Conservation (phyloP, 1,140 invertebrate genomes). For the Aphelinus certus region DNA sequence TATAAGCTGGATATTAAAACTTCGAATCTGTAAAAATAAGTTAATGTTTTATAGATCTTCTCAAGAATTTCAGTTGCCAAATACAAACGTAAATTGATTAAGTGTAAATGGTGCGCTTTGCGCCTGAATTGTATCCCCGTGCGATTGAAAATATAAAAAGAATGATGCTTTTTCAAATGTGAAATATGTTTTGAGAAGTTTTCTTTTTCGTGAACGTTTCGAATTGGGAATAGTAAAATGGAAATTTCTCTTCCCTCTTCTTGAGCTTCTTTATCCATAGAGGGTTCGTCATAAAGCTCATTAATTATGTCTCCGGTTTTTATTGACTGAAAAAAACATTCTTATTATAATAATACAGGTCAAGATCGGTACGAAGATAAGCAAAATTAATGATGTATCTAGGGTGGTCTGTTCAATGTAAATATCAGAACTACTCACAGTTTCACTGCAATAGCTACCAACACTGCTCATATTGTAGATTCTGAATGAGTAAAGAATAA, state of each 20-base stretch:
- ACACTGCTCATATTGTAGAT: slow-evolving; percentile 37
- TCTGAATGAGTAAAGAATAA: slow-evolving; percentile 27
- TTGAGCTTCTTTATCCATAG: background rate
- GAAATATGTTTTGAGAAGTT: too few species aligned
- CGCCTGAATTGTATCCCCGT: too few species aligned
- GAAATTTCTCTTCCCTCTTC: slow-evolving; percentile 4
- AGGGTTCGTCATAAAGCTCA: slow-evolving; percentile 2
- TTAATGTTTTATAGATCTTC: background rate
- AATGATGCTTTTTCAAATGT: too few species aligned
- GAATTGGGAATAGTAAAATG: too few species aligned
- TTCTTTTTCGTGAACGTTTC: too few species aligned
- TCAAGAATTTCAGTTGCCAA: background rate
- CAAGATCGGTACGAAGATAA: too few species aligned
- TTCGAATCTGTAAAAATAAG: slow-evolving; percentile 44
- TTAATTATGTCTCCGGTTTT: slow-evolving; percentile 24
- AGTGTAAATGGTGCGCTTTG: too few species aligned
- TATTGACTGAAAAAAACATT: background rate
- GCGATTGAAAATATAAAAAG: too few species aligned
- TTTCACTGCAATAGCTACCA: slow-evolving; percentile 35
- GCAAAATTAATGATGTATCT: too few species aligned
- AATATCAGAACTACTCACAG: slow-evolving; percentile 27
- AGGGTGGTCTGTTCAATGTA: too few species aligned
- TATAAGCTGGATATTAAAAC: slow-evolving; percentile 49
- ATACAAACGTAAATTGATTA: too few species aligned
- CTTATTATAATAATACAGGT: too few species aligned